Evolutionary conservation across 2,113 vertebrate genomes (phyloP).

Genomic region (Bufo bufo): DNA sequence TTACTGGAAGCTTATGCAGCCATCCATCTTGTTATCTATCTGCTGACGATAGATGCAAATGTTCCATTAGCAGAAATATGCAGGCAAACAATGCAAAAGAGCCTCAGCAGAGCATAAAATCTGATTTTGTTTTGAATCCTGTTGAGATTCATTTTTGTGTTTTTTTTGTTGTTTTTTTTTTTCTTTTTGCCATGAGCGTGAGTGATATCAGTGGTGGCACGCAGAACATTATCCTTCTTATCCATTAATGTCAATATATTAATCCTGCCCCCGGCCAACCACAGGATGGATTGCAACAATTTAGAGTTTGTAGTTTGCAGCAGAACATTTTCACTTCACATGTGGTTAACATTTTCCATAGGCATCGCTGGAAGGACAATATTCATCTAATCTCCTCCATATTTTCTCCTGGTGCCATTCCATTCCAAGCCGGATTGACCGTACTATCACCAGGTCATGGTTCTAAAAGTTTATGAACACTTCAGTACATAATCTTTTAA

Average conservation of each 20-base stretch:
- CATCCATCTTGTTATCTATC: not conserved
- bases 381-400: constrained; percentile 20
- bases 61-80: constrained; percentile 28
- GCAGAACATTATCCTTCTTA: constrained; percentile 44
- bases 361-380: not conserved
- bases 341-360: constrained; percentile 9
- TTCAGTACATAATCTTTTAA: not conserved
- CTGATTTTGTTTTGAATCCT: constrained; percentile 47
- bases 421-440: not conserved
- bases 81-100: constrained; percentile 17
- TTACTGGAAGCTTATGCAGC: not conserved
- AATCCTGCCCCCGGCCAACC: constrained; percentile 44
- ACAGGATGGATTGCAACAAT: constrained; percentile 51
- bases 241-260: constrained; percentile 52
- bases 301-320: constrained; percentile 28
- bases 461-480: not conserved
- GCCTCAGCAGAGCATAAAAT: constrained; percentile 28
- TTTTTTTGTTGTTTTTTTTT: not conserved
- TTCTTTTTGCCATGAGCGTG: constrained; percentile 42
- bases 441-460: not conserved
- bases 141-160: constrained; percentile 45
- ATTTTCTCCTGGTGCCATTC: not conserved
- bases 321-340: constrained; percentile 25
- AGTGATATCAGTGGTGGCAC: constrained; percentile 45
- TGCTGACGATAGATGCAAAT: constrained; percentile 6